Conservation (phyloP, 2,113 vertebrate species). For the Elaphurus davidianus region DNA sequence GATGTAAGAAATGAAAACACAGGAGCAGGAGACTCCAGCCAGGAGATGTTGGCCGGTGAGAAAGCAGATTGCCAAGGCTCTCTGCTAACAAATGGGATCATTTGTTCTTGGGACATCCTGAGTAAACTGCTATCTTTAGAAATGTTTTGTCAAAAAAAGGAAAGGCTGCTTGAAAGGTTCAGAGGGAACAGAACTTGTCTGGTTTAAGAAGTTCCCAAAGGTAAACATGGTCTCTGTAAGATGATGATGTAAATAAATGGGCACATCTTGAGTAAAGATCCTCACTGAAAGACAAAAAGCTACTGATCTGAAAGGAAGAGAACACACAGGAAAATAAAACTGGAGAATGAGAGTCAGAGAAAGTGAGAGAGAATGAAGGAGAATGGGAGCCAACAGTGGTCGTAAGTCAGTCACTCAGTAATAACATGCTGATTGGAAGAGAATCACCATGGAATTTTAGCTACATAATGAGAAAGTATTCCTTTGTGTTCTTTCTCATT, state of each 20-base stretch:
- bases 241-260: not conserved
- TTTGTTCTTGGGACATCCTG: not conserved
- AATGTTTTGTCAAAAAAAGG: not conserved
- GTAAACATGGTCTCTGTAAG: not conserved
- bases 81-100: not conserved
- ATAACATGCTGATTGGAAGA: not conserved
- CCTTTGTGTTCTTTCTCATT: not conserved
- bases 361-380: not conserved
- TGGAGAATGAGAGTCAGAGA: not conserved
- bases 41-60: accelerated
- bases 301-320: not conserved
- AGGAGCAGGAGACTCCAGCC: not conserved
- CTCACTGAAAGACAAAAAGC: not conserved
- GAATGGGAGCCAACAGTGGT: not conserved
- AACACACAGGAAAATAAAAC: not conserved
- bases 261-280: not conserved
- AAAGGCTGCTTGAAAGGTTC: not conserved
- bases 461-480: not conserved
- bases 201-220: not conserved
- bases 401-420: not conserved
- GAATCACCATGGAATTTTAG: not conserved
- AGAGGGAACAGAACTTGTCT: not conserved
- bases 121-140: not conserved
- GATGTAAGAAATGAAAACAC: not conserved
- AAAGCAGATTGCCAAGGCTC: not conserved